phyloP scores from a whole-genome alignment of 1,140 invertebrate species.

The Chrysomallon squamiferum region DNA sequence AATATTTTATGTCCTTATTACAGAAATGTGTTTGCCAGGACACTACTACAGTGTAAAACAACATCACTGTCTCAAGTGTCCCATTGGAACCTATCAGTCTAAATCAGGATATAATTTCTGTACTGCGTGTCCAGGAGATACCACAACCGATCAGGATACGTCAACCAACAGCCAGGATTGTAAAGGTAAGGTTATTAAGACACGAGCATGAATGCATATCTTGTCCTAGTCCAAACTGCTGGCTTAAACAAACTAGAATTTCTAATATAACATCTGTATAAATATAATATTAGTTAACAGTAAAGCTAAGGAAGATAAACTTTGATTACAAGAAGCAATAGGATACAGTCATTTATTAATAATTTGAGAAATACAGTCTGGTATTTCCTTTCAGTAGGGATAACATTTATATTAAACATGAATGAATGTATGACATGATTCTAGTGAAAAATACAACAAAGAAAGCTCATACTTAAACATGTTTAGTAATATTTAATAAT shows the following conservation, averaged over 20 bases:
- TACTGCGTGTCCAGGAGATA: slow-evolving; percentile 43
- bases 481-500: too few species aligned
- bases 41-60: slow-evolving; percentile 22
- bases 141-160: slow-evolving; percentile 25
- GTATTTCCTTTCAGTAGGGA: too few species aligned
- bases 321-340: too few species aligned
- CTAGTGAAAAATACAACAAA: too few species aligned
- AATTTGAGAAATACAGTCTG: too few species aligned
- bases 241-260: background rate
- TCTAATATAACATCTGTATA: too few species aligned
- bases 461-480: too few species aligned
- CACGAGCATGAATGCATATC: background rate
- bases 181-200: slow-evolving; percentile 34
- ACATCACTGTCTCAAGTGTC: slow-evolving; percentile 74
- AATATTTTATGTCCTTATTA: too few species aligned
- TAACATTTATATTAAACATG: too few species aligned
- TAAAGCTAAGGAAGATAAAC: too few species aligned
- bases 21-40: slow-evolving; percentile 25
- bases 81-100: slow-evolving; percentile 91
- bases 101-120: slow-evolving; percentile 65
- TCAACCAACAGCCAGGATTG: slow-evolving; percentile 18
- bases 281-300: background rate
- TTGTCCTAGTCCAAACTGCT: background rate
- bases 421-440: too few species aligned
- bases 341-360: too few species aligned